Base-by-base conservation (phyloP, 1,140 invertebrate genomes). In the Drosophila lini region DNA sequence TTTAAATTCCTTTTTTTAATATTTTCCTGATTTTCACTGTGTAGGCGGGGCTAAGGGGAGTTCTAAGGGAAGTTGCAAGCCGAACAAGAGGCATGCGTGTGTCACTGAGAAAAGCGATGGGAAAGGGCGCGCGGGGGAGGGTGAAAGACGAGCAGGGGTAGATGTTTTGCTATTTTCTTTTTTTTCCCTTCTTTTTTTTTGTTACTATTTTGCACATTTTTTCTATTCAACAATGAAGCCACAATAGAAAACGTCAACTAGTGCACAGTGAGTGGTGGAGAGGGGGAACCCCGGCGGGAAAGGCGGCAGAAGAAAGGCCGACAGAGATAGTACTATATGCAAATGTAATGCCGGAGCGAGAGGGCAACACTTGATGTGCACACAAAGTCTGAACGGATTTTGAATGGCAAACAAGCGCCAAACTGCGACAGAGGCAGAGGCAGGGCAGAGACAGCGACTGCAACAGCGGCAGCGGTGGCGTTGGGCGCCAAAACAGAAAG, bases 201-300 rank as follows among this genome's bases (percentile, higher is more conserved):
- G 80, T 88, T 88, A 89, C 84, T 88, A 89, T 89, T 88, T 88
- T 88, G 84, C 84, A 88, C 83, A 89, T 88, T 88, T 91, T 65
- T 88, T 91, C 88, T 91, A 84, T 91, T 88, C 88, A 90, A 91
- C 88, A 91, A 91, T 91, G 83, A 91, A 91, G 84, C 88, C 81
- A 82, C 76, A 90, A 91, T 80, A 78, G 78, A 81, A 83, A 88
- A 88, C 83, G 83, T 88, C 84, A 89, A 88, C 84, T 89, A 88
- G 83, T 78, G 83, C 84, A 78, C 58, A 16, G 59, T 65, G 64
- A 62, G 57, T 50, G 25, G 32, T 32, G 32, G n/a, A 22, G 40
- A 48, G 15, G 34, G 9, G 9, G 32, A 3, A 40, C 38, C 6
- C 3, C 16, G 11, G 19, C 13, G 47, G 6, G 11, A 31, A 13